Evolutionary conservation across 2,888 invertebrate genomes (phyloP), one percentile per base, ranked within the genome.

Genomic region (Drosophila maculinotata): DNA sequence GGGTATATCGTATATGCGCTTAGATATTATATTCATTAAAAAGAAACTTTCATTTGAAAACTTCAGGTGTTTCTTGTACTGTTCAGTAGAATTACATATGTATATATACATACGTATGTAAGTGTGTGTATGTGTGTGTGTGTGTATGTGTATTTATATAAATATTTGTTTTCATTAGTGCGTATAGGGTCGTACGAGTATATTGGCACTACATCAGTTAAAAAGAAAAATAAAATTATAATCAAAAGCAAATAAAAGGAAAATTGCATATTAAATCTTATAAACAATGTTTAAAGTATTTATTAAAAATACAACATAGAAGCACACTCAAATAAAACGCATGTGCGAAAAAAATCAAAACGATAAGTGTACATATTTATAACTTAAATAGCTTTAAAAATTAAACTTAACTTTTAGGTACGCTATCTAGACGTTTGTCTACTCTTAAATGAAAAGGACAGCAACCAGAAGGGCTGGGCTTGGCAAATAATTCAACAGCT

Each of bases 51-150:
- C 77, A 79, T 89, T 91, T 90, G 91, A 91, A 90, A 91, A 88
- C 90, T 86, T 91, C 91, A 90, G 90, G 90, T 90, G 89, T 85
- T 88, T 88, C 89, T 90, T 90, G 90, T 90, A 90, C 90, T 90
- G 87, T 89, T 89, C 90, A 90, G 89, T 80, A 82, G 73, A 87
- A 70, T 76, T 71, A 69, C 62, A 75, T 51, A 76, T 67, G 48
- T 44, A 26, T 59, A 39, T 49, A 63, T 58, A 41, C 30, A n/a
- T 76, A 59, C 39, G 62, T 28, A 59, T 68, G 53, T 48, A 14
- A 51, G n/a, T 53, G 45, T 52, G 30, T 53, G 47, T 45, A 8
- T 60, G 12, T 30, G 4, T 44, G 47, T 58, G 4, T 42, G 8
- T 42, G 14, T 53, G 14, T 41, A 14, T 51, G 4, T 41, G 9